phyloP scores from a whole-genome alignment of 2,888 invertebrate genomes.

The Lithophane socia region DNA sequence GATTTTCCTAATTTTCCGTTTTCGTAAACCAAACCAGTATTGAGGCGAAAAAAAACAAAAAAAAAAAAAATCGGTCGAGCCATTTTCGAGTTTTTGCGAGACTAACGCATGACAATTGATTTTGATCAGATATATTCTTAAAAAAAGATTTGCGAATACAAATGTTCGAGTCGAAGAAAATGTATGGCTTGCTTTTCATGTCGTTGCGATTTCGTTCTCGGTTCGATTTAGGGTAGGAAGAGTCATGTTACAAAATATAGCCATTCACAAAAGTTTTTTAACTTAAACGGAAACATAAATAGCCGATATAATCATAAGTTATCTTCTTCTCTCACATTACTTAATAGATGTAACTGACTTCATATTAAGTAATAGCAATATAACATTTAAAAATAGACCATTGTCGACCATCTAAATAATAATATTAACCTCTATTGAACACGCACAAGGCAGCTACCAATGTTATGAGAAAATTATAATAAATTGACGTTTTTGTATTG shows the following conservation, averaged over 20 bases:
- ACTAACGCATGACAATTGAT: not conserved
- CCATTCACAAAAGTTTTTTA: slow-evolving; percentile 9
- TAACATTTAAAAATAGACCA: slow-evolving; percentile 48
- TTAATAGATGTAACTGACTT: slow-evolving; percentile 49
- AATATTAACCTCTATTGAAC: slow-evolving; percentile 60
- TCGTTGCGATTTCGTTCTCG: not conserved
- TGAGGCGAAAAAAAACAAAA: not conserved
- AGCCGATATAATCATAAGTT: slow-evolving; percentile 25
- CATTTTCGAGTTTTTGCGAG: not conserved
- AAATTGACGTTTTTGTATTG: slow-evolving; percentile 72
- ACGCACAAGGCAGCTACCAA: slow-evolving; percentile 64
- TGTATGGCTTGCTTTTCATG: slow-evolving; percentile 4
- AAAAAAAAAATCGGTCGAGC: not conserved
- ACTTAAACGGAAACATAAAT: slow-evolving; percentile 50
- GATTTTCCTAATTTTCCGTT: not conserved
- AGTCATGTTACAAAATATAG: slow-evolving; percentile 22
- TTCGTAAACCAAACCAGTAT: not conserved
- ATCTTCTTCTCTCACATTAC: slow-evolving; percentile 38
- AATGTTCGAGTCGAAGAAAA: slow-evolving; percentile 33
- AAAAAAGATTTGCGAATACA: slow-evolving; percentile 45
- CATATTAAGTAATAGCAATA: slow-evolving; percentile 65
- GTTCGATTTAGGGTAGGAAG: not conserved
- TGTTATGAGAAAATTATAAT: slow-evolving; percentile 82
- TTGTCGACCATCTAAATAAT: slow-evolving; percentile 53
- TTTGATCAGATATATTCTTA: no score